phyloP scores from a whole-genome alignment of 2,113 vertebrate genomes.

The Lagenorhynchus albirostris region DNA sequence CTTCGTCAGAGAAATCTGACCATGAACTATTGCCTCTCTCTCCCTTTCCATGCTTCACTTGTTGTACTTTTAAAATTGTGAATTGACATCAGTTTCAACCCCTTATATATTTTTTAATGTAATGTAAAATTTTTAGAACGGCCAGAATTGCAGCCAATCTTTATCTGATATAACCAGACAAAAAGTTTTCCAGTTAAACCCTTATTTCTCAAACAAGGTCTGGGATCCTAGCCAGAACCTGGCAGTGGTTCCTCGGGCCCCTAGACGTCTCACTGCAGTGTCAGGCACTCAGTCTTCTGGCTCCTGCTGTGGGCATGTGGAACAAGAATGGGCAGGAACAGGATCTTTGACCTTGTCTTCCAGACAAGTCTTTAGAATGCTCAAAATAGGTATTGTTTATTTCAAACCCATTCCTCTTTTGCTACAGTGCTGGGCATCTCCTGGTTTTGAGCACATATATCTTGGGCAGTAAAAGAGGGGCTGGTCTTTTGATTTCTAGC shows the following conservation, averaged over 20 bases:
- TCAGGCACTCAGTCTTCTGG: not conserved
- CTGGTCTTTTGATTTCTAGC: conserved; percentile 5
- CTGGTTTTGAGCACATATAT: conserved; percentile 1
- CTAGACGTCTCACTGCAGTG: not conserved
- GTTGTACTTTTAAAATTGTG: not conserved
- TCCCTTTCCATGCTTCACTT: not conserved
- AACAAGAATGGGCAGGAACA: not conserved
- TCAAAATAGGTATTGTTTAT: conserved; percentile 34
- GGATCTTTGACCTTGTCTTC: not conserved
- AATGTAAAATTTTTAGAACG: conserved; percentile 2
- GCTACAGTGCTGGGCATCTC: not conserved
- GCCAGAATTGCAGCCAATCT: not conserved
- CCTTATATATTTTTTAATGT: not conserved
- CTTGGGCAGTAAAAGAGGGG: not conserved
- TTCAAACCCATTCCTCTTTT: conserved; percentile 12
- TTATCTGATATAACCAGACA: not conserved
- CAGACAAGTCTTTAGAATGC: conserved; percentile 26
- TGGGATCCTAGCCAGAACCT: not conserved
- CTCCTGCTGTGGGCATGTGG: not conserved
- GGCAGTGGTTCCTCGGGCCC: not conserved
- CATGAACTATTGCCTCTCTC: not conserved
- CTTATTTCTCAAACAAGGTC: not conserved
- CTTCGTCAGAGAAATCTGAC: not conserved
- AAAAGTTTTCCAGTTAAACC: conserved; percentile 41
- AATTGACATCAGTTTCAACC: not conserved